Percentiles rank a stretch among this genome's conserved stretches.
Evolutionary conservation across 2,888 invertebrate species (phyloP).

Genomic region (Lasius fuliginosus): DNA sequence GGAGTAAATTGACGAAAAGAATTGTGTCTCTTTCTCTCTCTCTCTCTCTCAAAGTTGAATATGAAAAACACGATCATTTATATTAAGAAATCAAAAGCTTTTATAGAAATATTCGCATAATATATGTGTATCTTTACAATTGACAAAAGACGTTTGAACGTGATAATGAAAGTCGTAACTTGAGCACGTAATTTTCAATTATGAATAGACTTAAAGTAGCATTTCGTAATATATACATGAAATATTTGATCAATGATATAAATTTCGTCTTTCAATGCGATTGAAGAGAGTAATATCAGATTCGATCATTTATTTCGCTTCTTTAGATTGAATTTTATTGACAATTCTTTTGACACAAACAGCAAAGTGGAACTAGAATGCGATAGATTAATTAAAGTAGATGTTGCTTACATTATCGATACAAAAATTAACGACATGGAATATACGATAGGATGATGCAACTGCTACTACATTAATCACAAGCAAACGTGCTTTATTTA

Average conservation of each 20-base stretch:
- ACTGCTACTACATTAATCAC: not conserved
- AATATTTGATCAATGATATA: not conserved
- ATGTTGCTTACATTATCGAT: not conserved
- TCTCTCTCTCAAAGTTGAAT: not conserved
- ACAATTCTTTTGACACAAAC: not conserved
- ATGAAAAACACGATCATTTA: not conserved
- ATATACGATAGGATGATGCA: not conserved
- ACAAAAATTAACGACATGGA: not conserved
- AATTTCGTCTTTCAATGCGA: not conserved
- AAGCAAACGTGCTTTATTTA: conserved; percentile 40
- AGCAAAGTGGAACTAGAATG: not conserved
- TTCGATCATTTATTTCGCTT: not conserved
- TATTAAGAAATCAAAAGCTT: not conserved
- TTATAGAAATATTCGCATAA: not conserved
- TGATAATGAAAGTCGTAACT: not conserved
- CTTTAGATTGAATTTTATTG: not conserved
- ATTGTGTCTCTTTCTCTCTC: not conserved
- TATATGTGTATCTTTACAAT: not conserved
- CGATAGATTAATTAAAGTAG: conserved; percentile 6
- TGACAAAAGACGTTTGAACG: not conserved
- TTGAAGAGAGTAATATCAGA: not conserved
- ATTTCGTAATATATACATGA: not conserved
- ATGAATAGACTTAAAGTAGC: not conserved
- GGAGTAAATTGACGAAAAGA: not conserved
- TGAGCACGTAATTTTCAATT: not conserved